Evolutionary conservation across 1,140 invertebrate species (phyloP), one percentile per base, ranked within the genome.

Genomic region (Lineus longissimus): DNA sequence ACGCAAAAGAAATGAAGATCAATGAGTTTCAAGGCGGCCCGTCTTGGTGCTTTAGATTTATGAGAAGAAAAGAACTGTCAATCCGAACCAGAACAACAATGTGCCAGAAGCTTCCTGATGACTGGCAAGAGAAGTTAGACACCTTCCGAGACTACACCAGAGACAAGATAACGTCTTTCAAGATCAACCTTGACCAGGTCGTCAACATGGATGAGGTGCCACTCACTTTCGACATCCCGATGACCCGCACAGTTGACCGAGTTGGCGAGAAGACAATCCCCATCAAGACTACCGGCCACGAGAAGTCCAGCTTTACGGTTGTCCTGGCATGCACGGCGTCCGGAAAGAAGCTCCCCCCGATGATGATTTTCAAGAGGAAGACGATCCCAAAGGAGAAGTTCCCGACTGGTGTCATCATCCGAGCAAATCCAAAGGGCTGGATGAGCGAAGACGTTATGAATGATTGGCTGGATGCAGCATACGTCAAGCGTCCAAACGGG

Each of bases 291-390:
- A n/a, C n/a, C n/a, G n/a, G n/a, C n/a, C n/a, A n/a, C n/a, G n/a
- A n/a, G n/a, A n/a, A n/a, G n/a, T n/a, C n/a, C n/a, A n/a, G n/a
- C n/a, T n/a, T n/a, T n/a, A n/a, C n/a, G n/a, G n/a, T n/a, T n/a
- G n/a, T n/a, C n/a, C n/a, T n/a, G n/a, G n/a, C n/a, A n/a, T n/a
- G n/a, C n/a, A n/a, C n/a, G n/a, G n/a, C 19, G 40, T 55, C 22
- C 45, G 70, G 74, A n/a, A 69, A 63, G 17, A 76, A 74, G 59
- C 54, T 74, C 11, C 74, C 70, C 30, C 73, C 72, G 2, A 68
- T 70, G 31, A 43, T 76, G n/a, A 67, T 76, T 30, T 76, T 76
- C 25, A 76, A 73, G 57, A 33, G 66, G 29, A 71, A 70, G 36
- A 62, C 47, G 30, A 64, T 71, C 31, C 67, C 58, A n/a, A 66